Conservation (phyloP, 2,113 vertebrate species). For the Craseonycteris thonglongyai region DNA sequence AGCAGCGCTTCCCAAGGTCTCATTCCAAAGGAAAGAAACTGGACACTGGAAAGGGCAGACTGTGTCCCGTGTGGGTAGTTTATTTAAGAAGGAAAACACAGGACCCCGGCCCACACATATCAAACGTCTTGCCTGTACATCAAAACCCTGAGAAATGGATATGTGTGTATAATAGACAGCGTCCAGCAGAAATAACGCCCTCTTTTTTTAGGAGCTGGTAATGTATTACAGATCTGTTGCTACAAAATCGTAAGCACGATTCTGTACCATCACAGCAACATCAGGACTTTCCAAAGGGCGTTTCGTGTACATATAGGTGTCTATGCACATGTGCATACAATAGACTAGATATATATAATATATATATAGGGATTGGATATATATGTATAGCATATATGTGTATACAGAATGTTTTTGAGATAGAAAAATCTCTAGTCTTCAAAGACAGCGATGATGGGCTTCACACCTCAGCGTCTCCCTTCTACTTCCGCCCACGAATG, state of each 20-base stretch:
- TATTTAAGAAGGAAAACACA: background rate
- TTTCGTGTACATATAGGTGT: background rate
- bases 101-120: accelerated
- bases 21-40: background rate
- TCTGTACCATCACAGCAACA: no score
- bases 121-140: background rate
- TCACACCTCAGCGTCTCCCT: background rate
- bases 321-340: no score
- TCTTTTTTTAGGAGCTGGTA: no score
- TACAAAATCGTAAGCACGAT: no score
- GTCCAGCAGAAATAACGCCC: no score
- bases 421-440: background rate
- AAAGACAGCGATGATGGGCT: background rate
- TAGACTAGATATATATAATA: background rate
- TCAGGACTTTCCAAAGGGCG: no score
- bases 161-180: no score
- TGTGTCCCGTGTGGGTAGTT: background rate
- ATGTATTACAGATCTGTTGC: no score
- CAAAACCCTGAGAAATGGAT: background rate
- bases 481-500: background rate
- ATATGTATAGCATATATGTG: no score
- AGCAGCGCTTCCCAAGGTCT: background rate
- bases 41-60: background rate
- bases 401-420: background rate
- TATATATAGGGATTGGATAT: no score